Base-by-base conservation (phyloP, 2,888 invertebrate species). In the Cristatella mucedo region DNA sequence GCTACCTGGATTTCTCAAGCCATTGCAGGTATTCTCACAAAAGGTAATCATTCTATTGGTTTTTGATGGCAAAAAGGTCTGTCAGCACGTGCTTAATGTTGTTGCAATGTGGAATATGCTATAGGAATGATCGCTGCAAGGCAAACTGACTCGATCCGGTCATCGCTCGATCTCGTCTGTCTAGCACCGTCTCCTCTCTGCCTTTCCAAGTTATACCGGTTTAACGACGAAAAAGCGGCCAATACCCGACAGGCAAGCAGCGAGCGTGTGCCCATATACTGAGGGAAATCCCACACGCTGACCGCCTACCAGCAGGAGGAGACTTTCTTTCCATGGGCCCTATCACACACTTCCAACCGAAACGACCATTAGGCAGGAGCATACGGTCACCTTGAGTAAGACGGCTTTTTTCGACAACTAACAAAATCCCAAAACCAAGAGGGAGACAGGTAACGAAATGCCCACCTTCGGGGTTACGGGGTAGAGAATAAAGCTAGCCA, bases 311-410 rank as follows among this genome's bases (percentile, higher is more conserved):
- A n/a, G 43, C 84, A 84, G 68, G 76, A 76, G 61, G 77, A 80
- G 65, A 84, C 84, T 4, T 68, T 84, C 45, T 80, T 85, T 40
- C 84, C 84, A 0, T 85, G 84, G 84, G 83, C 83, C 57, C 69
- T 84, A 49, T 82, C 83, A 7, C 84, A 84, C 62, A 84, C 84
- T 1, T 82, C 76, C 36, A 82, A 82, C 67, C 64, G 82, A 15
- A 82, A 84, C 64, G 81, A 82, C 66, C 72, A 84, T 67, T 84
- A 84, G 84, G 76, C 81, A 0, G 85, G 83, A 1, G 72, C 84
- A 24, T 85, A 83, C 55, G 84, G 72, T 2, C 73, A 84, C 22
- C 63, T 84, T 9, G 76, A 78, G 46, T 82, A 82, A 82, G 76
- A 79, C 52, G 82, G 82, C 82, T 78, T 70, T 84, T 83, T 65